Evolutionary conservation across 2,797 vertebrate genomes (phyloP), one percentile per base, ranked within the genome.

Genomic region (Pangasius sanitwongsei): DNA sequence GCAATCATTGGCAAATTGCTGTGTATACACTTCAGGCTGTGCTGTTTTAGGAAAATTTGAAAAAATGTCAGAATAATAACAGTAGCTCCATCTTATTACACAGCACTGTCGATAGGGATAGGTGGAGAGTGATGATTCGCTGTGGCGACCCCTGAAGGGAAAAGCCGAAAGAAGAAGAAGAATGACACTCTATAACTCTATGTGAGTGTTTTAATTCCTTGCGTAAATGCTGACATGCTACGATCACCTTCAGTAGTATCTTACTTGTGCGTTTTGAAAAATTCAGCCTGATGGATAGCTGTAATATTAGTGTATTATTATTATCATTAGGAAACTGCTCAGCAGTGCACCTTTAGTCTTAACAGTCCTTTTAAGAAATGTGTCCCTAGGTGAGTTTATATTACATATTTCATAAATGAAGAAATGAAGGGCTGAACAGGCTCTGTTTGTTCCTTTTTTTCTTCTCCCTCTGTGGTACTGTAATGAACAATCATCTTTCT

Each of bases 401-500:
- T 74, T 34, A 61, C 8, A 37, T 16, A 28, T 23, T 77, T 50
- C 2, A n/a, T 65, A 63, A 88, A 7, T 74, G 65, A 83, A 48
- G 65, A 83, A 48, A 13, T n/a, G 63, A 48, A 83, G 55, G 70
- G 34, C 53, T 83, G 41, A 74, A 63, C 3, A 6, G 2, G 4
- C 78, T 3, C 6, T 23, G 28, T 8, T 37, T 23, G 61, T 53
- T 80, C 20, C 23, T 86, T 63, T 77, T 77, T 78, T 65, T 57
- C 6, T n/a, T 50, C 67, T 82, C 80, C 37, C 65, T 81, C 86
- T 87, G 72, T 59, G 55, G 57, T 67, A 89, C 50, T 89, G 89
- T 90, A 87, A 87, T 72, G 87, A 86, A 86, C 61, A 53, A 18
- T 84, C 84, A 84, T 7, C 70, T 86, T 86, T 85, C 72, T 89